Percentiles rank a stretch among this genome's conserved stretches.
phyloP scores from a whole-genome alignment of 2,888 invertebrate species.

The Halocaridina rubra region DNA sequence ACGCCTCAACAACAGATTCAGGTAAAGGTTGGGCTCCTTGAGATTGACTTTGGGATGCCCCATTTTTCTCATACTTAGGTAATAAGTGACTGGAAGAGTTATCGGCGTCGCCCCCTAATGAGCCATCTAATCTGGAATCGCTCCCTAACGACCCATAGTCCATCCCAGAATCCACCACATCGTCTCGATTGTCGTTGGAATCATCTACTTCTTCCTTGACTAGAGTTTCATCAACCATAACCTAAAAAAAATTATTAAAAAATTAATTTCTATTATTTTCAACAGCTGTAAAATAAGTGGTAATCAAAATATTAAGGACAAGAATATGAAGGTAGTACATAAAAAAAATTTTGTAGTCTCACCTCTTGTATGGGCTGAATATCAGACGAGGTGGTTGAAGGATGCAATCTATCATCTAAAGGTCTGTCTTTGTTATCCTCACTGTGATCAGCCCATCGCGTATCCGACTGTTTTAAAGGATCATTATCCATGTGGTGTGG shows the following conservation, averaged over 20 bases:
- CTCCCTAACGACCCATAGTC: constrained; percentile 47
- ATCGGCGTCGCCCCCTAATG: constrained; percentile 22
- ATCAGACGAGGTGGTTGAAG: constrained; percentile 7
- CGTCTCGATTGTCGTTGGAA: constrained; percentile 18
- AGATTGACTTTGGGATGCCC: background rate
- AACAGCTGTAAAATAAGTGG: background rate
- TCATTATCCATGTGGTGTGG: background rate
- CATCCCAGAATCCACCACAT: constrained; percentile 47
- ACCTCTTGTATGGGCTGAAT: background rate
- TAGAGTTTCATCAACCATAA: constrained; percentile 49
- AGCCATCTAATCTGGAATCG: constrained; percentile 42
- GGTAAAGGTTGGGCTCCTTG: constrained; percentile 30
- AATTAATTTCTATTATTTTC: background rate
- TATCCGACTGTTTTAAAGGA: constrained; percentile 2
- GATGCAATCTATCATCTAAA: constrained; percentile 30
- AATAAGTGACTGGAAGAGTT: constrained; percentile 12
- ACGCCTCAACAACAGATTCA: constrained; percentile 45
- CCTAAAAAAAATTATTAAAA: no score
- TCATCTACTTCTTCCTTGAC: constrained; percentile 59
- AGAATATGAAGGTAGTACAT: background rate
- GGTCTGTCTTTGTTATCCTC: constrained; percentile 13
- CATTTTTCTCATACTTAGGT: constrained; percentile 32
- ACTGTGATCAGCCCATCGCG: constrained; percentile 32
- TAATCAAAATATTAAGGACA: background rate
- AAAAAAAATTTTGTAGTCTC: background rate